A percentile compares a stretch with the other conserved stretches of the same genome.
Conservation (phyloP, 2,888 invertebrate species). For the Lithodes maja region DNA sequence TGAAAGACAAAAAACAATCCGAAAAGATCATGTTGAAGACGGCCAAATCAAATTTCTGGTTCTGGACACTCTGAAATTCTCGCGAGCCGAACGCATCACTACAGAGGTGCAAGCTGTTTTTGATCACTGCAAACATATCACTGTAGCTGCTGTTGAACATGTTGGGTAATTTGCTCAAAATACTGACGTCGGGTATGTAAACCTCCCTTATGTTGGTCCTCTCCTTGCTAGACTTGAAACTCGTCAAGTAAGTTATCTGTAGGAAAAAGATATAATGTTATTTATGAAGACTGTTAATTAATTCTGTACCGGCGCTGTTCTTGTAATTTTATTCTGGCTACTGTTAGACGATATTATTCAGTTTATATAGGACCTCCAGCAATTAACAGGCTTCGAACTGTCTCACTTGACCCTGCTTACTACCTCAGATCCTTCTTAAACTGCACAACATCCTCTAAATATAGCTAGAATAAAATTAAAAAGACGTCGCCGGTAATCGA, state of each 20-base stretch:
- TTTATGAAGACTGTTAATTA: too few species aligned
- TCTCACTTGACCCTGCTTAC: too few species aligned
- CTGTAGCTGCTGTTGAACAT: neutral
- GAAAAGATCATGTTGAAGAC: neutral
- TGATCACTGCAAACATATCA: too few species aligned
- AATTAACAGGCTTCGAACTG: too few species aligned
- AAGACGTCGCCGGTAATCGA: too few species aligned
- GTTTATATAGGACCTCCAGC: too few species aligned
- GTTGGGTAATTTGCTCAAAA: neutral
- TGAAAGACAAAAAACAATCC: constrained; percentile 11
- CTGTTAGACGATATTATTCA: too few species aligned
- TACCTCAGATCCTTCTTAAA: too few species aligned
- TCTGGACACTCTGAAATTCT: constrained; percentile 8
- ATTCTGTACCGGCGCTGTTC: too few species aligned
- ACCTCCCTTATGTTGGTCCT: constrained; percentile 4
- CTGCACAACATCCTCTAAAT: too few species aligned
- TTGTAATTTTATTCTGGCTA: too few species aligned
- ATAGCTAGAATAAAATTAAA: too few species aligned
- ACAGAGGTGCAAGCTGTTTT: neutral
- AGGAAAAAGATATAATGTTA: neutral
- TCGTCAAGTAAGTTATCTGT: constrained; percentile 9
- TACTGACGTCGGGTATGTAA: neutral
- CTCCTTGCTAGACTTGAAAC: neutral
- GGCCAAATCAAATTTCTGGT: constrained; percentile 31
- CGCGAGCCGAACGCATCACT: neutral